Evolutionary conservation across 2,888 invertebrate species (phyloP).

Genomic region (Lasioglossum malachurum): DNA sequence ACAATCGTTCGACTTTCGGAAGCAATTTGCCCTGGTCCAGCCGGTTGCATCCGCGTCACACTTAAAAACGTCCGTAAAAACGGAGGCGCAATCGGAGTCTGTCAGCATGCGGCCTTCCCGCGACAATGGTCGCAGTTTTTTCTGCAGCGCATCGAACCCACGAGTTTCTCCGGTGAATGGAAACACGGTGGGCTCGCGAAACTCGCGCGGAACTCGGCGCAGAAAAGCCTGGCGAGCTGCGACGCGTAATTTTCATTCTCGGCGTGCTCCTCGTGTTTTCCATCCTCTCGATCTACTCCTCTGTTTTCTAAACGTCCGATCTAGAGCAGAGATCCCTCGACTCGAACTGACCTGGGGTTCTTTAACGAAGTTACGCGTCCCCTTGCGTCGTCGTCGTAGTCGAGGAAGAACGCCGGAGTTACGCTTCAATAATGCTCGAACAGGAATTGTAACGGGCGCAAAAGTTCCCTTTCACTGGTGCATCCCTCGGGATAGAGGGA

Average conservation of each 20-base stretch:
- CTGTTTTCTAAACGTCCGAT: background rate
- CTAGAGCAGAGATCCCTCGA: slow-evolving; percentile 29
- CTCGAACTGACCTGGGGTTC: slow-evolving; percentile 73
- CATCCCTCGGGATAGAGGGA: slow-evolving; percentile 1
- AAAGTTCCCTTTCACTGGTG: slow-evolving; percentile 17
- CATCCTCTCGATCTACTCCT: background rate
- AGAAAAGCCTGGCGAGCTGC: background rate
- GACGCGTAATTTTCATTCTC: slow-evolving; percentile 25
- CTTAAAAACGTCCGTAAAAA: background rate
- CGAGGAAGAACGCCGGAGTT: slow-evolving; percentile 39
- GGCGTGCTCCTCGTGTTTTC: background rate
- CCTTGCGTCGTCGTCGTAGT: slow-evolving; percentile 26
- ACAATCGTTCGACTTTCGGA: background rate
- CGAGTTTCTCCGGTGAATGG: slow-evolving; percentile 47
- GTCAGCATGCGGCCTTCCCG: background rate
- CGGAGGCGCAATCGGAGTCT: background rate
- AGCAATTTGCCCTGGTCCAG: background rate
- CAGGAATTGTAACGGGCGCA: slow-evolving; percentile 27
- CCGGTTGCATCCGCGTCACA: background rate
- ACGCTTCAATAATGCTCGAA: background rate
- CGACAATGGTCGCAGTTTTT: slow-evolving; percentile 45
- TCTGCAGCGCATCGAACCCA: slow-evolving; percentile 34
- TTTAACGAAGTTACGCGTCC: slow-evolving; percentile 73
- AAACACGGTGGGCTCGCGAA: background rate
- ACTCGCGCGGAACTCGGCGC: background rate